These are phyloP conservation scores for Knipowitschia caucasica DNA, from an alignment of 2,797 vertebrate species.

Conservation along the genomic window DNA sequence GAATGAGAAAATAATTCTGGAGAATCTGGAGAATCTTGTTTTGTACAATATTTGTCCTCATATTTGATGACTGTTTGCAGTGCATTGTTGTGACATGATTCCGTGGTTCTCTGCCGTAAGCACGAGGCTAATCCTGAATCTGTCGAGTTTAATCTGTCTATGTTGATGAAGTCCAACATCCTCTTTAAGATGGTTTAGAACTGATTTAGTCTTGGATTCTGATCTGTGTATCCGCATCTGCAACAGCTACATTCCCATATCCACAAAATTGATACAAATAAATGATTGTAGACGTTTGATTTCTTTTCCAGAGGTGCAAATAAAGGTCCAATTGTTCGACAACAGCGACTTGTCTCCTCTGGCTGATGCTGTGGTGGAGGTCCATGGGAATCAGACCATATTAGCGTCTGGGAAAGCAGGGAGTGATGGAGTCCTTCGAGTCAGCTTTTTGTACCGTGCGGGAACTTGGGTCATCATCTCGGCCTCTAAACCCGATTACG, in stretches of 20 bases:
- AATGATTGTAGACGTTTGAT: neutral
- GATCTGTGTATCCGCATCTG: too few relatives aligned
- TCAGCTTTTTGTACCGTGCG: conserved; percentile 84
- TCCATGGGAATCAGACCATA: conserved; percentile 85
- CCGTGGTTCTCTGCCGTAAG: too few relatives aligned
- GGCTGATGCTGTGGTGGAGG: conserved; percentile 79
- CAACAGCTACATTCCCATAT: too few relatives aligned
- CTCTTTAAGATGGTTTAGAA: neutral
- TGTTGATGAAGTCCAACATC: too few relatives aligned
- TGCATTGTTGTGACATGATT: too few relatives aligned
- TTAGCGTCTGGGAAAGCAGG: conserved; percentile 80
- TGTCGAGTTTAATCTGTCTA: too few relatives aligned
- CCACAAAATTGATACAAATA: neutral
- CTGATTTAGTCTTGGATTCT: neutral
- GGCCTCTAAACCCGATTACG: conserved; percentile 84
- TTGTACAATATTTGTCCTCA: too few relatives aligned
- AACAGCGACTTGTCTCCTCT: conserved; percentile 87
- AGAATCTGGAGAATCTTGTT: too few relatives aligned
- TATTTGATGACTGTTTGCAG: too few relatives aligned
- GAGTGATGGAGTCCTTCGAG: conserved; percentile 76
- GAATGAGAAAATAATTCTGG: too few relatives aligned
- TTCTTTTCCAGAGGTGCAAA: conserved; percentile 83
- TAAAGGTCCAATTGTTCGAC: conserved; percentile 94
- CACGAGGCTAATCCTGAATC: too few relatives aligned
- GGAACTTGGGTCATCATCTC: conserved; percentile 91